These are phyloP conservation scores for Lytechinus variegatus DNA, from an alignment of 35 echinoderm and acorn worm species.

Conservation along the genomic window DNA sequence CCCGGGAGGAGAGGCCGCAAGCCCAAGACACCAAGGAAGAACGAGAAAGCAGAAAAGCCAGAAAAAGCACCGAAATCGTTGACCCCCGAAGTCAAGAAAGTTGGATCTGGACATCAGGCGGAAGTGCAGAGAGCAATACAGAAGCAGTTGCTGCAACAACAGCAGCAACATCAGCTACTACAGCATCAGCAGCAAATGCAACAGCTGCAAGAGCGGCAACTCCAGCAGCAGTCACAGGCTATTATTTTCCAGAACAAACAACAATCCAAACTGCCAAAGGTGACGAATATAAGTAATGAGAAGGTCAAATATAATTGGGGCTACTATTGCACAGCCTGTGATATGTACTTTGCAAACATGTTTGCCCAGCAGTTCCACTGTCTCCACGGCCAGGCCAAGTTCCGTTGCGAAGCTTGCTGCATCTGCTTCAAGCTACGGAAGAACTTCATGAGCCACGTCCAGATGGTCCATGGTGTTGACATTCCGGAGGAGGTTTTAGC, in stretches of 20 bases:
- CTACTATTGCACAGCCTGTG: constrained; percentile 42
- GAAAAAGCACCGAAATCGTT: neutral
- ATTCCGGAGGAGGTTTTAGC: constrained; percentile 49
- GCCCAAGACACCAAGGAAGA: constrained; percentile 5
- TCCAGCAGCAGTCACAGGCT: neutral
- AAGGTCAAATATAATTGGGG: constrained; percentile 50
- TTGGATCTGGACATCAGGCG: neutral
- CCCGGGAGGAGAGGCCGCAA: neutral
- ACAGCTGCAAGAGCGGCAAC: neutral
- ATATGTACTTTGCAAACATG: constrained; percentile 53
- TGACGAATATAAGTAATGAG: constrained; percentile 36
- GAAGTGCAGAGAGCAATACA: neutral
- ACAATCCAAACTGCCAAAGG: constrained; percentile 19
- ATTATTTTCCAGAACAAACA: neutral
- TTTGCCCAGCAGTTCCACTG: constrained; percentile 58
- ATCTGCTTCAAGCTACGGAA: constrained; percentile 47
- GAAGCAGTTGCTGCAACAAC: neutral
- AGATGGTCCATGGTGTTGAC: constrained; percentile 45
- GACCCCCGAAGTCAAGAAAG: neutral
- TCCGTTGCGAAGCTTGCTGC: constrained; percentile 40
- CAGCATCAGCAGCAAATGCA: neutral
- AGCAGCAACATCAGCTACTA: neutral
- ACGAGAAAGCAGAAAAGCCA: constrained; percentile 1
- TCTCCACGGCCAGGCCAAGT: constrained; percentile 45
- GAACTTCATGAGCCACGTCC: constrained; percentile 49